Evolutionary conservation across 2,113 vertebrate species (phyloP).

Genomic region (Odontophorus gujanensis): DNA sequence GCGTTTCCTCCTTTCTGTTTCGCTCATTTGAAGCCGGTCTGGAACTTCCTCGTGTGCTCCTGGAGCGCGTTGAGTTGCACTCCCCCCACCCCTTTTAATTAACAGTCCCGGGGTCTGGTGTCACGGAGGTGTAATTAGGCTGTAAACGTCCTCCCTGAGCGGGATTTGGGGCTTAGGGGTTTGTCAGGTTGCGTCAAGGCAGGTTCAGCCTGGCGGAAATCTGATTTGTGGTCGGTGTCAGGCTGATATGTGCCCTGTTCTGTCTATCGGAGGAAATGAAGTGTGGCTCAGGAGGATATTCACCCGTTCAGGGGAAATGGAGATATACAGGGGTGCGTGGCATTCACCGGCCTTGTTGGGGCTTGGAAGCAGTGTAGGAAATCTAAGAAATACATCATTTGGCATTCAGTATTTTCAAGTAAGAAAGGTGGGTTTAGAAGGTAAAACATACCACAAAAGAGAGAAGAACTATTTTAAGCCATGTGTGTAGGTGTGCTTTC

Average conservation of each 20-base stretch:
- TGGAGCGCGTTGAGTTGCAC: not conserved
- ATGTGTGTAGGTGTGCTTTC: not conserved
- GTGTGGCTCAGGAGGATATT: not conserved
- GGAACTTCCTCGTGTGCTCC: not conserved
- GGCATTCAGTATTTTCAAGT: not conserved
- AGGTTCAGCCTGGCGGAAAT: conserved; percentile 1
- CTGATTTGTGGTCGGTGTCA: not conserved
- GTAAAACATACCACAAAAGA: not conserved
- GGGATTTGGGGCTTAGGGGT: conserved; percentile 25
- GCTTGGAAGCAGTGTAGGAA: not conserved
- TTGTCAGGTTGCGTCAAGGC: not conserved
- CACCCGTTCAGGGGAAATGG: not conserved
- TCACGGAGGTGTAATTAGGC: not conserved
- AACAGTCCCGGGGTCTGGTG: not conserved
- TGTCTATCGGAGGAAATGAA: not conserved
- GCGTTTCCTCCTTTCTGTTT: not conserved
- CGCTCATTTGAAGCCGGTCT: not conserved
- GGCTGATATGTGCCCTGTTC: not conserved
- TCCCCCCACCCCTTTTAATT: not conserved
- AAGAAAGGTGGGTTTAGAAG: not conserved
- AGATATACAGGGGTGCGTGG: not conserved
- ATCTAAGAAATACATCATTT: fast-evolving
- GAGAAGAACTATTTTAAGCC: not conserved
- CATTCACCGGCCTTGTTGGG: not conserved
- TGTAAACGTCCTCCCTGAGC: conserved; percentile 12